phyloP scores from a whole-genome alignment of 2,113 vertebrate genomes.

The Catharus minimus region DNA sequence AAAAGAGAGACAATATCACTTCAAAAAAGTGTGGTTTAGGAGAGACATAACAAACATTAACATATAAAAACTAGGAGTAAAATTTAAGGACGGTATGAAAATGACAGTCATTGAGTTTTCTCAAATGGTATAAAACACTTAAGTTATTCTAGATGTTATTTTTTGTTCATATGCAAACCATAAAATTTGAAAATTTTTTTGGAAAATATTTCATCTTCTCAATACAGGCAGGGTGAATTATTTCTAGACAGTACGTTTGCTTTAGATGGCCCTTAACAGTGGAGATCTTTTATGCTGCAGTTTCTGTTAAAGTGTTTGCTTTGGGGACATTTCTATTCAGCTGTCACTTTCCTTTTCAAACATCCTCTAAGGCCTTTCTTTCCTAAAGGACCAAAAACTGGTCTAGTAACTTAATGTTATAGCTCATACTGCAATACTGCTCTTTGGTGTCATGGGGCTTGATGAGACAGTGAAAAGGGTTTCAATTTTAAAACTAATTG shows the following conservation, averaged over 20 bases:
- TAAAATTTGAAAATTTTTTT: neutral
- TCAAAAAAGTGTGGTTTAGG: neutral
- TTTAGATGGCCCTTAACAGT: slow-evolving; percentile 26
- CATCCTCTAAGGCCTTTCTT: slow-evolving; percentile 25
- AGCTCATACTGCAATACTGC: slow-evolving; percentile 8
- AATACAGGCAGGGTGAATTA: slow-evolving; percentile 7
- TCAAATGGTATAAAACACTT: neutral
- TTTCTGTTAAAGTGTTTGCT: slow-evolving; percentile 52
- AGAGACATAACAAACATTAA: neutral
- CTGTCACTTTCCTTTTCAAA: slow-evolving; percentile 38
- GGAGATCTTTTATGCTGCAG: slow-evolving; percentile 20
- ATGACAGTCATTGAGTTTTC: neutral
- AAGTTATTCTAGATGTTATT: neutral
- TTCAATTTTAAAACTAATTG: slow-evolving; percentile 61
- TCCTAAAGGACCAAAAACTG: slow-evolving; percentile 38
- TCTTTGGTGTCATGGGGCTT: neutral
- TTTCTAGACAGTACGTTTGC: neutral
- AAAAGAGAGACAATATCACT: neutral
- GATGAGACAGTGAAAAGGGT: slow-evolving; percentile 4
- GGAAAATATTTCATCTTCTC: neutral
- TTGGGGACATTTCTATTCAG: slow-evolving; percentile 19
- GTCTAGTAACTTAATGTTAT: slow-evolving; percentile 41
- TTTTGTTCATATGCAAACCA: neutral
- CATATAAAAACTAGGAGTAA: neutral
- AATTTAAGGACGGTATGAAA: neutral